Evolutionary conservation across 2,797 vertebrate genomes (phyloP), one percentile per base, ranked within the genome.

Genomic region (Gadopsis marmoratus): DNA sequence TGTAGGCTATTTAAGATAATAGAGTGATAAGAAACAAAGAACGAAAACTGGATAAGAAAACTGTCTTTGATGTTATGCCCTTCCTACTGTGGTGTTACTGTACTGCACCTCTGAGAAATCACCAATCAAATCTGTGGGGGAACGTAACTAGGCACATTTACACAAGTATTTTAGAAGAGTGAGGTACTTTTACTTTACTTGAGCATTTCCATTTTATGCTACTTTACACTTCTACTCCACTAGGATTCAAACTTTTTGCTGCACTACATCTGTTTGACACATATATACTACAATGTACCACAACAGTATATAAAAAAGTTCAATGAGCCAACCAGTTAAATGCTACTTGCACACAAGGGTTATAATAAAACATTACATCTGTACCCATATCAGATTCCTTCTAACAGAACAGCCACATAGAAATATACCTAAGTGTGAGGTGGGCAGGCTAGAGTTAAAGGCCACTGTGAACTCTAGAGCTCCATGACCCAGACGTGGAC

Each of bases 401-500:
- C 5, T 3, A 8, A 54, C n/a, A 60, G 33, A 62, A 53, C 17
- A 37, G 41, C 45, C 55, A 33, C 19, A 31, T 78, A 33, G 69
- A 71, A 53, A 6, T 59, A 78, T 53, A 39, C 17, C 31, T 48
- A 19, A 2, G 50, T 43, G 58, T 62, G 69, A 60, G 54, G 64
- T 53, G 74, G 66, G 35, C 72, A 54, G 21, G 12, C 37, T 54
- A 83, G 67, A 88, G 81, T 64, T 83, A 83, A 85, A 85, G 84
- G 82, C 80, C 66, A 74, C 1, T 0, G 62, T 80, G 87, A 89
- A 88, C 81, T 79, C 61, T 58, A 2, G 43, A 79, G 74, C 71
- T 77, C 74, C 17, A 1, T 89, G 89, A 92, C 90, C 91, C 83
- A 86, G 89, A 91, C 87, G 5, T 67, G 70, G 89, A 91, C 88